A percentile compares a stretch with the other conserved stretches of the same genome.
phyloP scores from a whole-genome alignment of 35 echinoderm and acorn worm species.

The Lytechinus pictus region DNA sequence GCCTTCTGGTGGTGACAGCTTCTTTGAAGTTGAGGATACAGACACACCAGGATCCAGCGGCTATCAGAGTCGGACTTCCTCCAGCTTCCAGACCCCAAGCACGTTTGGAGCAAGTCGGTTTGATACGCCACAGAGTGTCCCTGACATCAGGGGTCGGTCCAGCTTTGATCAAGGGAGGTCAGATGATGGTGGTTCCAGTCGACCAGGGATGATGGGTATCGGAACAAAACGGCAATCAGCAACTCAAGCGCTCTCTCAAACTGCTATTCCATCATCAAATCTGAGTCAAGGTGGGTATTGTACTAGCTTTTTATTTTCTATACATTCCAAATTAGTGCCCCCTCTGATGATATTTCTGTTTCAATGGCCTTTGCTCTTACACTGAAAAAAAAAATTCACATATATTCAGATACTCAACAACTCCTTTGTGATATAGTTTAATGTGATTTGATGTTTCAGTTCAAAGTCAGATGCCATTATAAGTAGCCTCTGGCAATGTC shows the following conservation, averaged over 20 bases:
- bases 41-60: not conserved
- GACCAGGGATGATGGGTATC: not conserved
- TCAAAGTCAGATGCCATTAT: no score
- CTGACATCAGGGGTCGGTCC: not conserved
- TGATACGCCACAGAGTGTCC: not conserved
- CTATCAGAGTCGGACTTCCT: not conserved
- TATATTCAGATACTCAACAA: no score
- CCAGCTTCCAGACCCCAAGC: not conserved
- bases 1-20: constrained; percentile 63
- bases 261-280: not conserved
- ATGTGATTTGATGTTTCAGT: no score
- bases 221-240: not conserved
- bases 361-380: no score
- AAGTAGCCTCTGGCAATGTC: no score
- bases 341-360: no score
- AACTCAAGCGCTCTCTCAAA: not conserved
- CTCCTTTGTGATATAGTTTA: no score
- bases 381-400: no score
- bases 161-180: not conserved
- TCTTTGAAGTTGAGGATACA: constrained; percentile 44
- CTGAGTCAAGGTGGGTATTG: not conserved
- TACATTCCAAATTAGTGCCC: no score
- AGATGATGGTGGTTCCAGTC: not conserved
- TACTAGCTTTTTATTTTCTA: no score
- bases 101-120: not conserved